Conservation (phyloP, 2,113 vertebrate species). For the Parus major region DNA sequence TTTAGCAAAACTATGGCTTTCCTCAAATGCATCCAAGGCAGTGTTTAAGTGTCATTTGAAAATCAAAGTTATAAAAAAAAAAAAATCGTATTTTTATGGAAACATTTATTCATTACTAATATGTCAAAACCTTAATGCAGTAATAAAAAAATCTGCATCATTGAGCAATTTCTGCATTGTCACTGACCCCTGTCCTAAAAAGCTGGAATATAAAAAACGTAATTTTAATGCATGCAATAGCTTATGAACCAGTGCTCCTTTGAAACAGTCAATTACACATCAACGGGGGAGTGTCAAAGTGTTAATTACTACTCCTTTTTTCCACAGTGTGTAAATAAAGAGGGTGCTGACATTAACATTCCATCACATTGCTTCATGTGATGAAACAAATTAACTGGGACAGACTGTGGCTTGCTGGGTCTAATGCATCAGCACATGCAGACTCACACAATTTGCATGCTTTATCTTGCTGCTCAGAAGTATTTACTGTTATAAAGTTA, state of each 20-base stretch:
- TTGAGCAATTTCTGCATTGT: conserved; percentile 88
- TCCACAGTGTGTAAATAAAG: conserved; percentile 95
- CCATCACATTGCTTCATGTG: conserved; percentile 81
- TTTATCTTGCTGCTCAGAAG: neutral
- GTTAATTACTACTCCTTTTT: conserved; percentile 89
- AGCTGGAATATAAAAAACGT: conserved; percentile 86
- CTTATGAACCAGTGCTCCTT: conserved; percentile 87
- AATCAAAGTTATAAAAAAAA: conserved; percentile 74
- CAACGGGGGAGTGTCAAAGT: conserved; percentile 84
- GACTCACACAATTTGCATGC: neutral
- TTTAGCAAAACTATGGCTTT: conserved; percentile 49
- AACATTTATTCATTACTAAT: conserved; percentile 95
- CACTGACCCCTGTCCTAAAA: conserved; percentile 92
- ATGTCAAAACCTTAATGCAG: conserved; percentile 91
- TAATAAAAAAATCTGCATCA: conserved; percentile 94
- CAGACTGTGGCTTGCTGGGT: conserved; percentile 68
- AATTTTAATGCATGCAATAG: conserved; percentile 92
- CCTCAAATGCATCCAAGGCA: conserved; percentile 43
- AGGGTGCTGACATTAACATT: conserved; percentile 95
- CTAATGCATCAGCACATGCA: conserved; percentile 62
- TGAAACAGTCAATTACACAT: conserved; percentile 96
- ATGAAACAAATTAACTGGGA: conserved; percentile 80
- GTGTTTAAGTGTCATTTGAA: conserved; percentile 65
- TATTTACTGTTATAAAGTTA: neutral
- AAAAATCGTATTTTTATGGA: conserved; percentile 72